These are phyloP conservation scores for Tanytarsus gracilentus DNA, from an alignment of 2,888 invertebrate species.

Conservation along the genomic window DNA sequence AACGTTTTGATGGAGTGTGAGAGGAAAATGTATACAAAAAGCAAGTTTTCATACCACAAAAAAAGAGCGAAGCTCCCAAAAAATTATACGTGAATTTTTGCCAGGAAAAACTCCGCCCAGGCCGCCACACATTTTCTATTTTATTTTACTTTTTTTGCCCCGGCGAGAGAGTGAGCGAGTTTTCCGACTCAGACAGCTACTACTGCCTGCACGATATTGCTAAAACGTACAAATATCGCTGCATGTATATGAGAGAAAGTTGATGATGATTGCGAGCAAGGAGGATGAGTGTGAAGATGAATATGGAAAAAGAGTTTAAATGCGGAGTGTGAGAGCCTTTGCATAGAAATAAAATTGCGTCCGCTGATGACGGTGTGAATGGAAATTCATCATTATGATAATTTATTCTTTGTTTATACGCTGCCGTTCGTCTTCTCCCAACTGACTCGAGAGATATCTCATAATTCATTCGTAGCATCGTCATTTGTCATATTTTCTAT, in stretches of 20 bases:
- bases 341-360: too few species aligned
- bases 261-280: too few species aligned
- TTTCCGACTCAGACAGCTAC: slow-evolving; percentile 6
- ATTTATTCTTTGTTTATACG: slow-evolving; percentile 22
- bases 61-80: slow-evolving; percentile 2
- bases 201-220: neutral
- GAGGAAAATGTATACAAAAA: slow-evolving; percentile 4
- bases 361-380: too few species aligned
- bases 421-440: neutral
- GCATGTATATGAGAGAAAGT: neutral
- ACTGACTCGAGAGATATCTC: too few species aligned
- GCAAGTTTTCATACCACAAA: neutral
- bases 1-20: neutral
- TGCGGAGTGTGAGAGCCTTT: too few species aligned
- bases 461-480: too few species aligned
- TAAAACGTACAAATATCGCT: slow-evolving; percentile 1
- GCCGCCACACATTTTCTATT: slow-evolving; percentile 19
- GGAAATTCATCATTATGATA: slow-evolving; percentile 19
- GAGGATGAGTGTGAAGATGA: too few species aligned
- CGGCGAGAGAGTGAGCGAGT: too few species aligned
- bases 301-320: too few species aligned
- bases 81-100: slow-evolving; percentile 11
- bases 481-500: neutral
- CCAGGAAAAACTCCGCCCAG: slow-evolving; percentile 28
- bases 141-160: slow-evolving; percentile 9